phyloP scores from a whole-genome alignment of 2,888 invertebrate genomes.

The Drosophila histrio region DNA sequence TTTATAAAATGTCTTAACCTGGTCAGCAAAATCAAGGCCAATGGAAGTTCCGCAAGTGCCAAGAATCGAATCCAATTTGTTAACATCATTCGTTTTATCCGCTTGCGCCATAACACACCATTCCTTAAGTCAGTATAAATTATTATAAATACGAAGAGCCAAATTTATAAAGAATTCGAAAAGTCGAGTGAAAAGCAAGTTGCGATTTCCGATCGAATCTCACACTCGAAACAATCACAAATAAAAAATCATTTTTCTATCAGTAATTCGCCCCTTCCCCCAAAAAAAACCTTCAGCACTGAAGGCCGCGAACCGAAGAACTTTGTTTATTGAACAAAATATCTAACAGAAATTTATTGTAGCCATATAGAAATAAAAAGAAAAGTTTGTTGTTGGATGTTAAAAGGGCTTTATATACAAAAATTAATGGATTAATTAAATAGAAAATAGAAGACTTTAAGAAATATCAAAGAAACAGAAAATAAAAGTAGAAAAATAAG shows the following conservation, averaged over 20 bases:
- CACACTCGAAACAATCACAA: slow-evolving; percentile 13
- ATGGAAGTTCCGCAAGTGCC: slow-evolving; percentile 9
- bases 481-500: too few species aligned
- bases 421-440: background rate
- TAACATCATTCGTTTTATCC: slow-evolving; percentile 14
- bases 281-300: background rate
- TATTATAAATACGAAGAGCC: slow-evolving; percentile 30
- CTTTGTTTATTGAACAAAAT: slow-evolving; percentile 34
- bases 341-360: slow-evolving; percentile 1
- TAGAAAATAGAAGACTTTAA: background rate
- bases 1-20: slow-evolving; percentile 8
- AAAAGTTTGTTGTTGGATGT: background rate
- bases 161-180: slow-evolving; percentile 6
- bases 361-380: slow-evolving; percentile 9
- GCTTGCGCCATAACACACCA: slow-evolving; percentile 22
- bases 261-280: background rate
- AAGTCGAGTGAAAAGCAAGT: slow-evolving; percentile 3
- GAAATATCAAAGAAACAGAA: background rate
- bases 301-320: background rate
- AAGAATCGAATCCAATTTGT: slow-evolving; percentile 35
- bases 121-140: slow-evolving; percentile 24
- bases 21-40: slow-evolving; percentile 14
- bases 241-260: slow-evolving; percentile 12
- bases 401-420: background rate
- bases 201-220: slow-evolving; percentile 24